Evolutionary conservation across 2,888 invertebrate species (phyloP).

Genomic region (Leucoma salicis): DNA sequence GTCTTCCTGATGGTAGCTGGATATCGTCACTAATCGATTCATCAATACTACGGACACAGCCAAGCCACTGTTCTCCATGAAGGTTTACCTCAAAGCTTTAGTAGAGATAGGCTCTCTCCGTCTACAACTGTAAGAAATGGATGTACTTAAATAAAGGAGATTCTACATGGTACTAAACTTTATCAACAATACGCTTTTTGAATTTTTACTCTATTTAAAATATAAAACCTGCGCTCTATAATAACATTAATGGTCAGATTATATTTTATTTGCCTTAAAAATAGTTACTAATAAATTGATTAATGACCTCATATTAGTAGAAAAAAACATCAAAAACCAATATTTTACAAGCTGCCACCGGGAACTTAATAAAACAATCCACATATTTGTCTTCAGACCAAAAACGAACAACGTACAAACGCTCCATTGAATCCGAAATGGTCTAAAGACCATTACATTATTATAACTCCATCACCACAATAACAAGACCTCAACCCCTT

Average conservation of each 20-base stretch:
- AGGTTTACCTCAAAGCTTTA: no score
- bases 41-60: no score
- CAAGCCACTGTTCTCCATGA: no score
- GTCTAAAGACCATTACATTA: conserved; percentile 34
- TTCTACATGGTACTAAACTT: no score
- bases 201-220: no score
- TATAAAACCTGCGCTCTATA: no score
- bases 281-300: not conserved
- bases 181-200: no score
- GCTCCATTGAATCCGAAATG: conserved; percentile 37
- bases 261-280: not conserved
- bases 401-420: conserved; percentile 33
- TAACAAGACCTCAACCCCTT: conserved; percentile 6
- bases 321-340: not conserved
- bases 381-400: conserved; percentile 31
- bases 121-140: no score
- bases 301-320: not conserved
- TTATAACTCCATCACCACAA: conserved; percentile 27
- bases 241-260: not conserved
- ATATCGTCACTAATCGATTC: no score
- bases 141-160: no score
- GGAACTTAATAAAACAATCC: conserved; percentile 30
- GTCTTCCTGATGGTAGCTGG: no score
- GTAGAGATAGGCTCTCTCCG: no score
- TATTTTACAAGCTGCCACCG: not conserved